phyloP scores from a whole-genome alignment of 2,797 vertebrate species.

The Anableps anableps region DNA sequence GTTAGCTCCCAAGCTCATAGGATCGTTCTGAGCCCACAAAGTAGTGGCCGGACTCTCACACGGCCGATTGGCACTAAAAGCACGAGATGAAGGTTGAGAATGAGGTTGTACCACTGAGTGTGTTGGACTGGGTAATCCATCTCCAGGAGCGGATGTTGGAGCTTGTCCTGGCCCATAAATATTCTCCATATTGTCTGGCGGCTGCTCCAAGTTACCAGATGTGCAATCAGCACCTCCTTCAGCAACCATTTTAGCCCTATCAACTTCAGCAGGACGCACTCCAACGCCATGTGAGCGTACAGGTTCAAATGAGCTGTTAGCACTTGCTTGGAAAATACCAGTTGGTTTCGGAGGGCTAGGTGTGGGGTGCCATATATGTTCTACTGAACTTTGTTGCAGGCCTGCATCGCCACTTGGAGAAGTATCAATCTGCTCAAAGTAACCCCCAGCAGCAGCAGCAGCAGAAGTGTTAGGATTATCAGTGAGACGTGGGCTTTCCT shows the following conservation, averaged over 20 bases:
- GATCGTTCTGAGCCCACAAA: slow-evolving; percentile 93
- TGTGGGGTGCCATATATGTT: slow-evolving; percentile 81
- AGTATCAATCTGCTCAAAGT: slow-evolving; percentile 96
- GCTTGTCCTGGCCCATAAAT: slow-evolving; percentile 80
- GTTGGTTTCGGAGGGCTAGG: slow-evolving; percentile 96
- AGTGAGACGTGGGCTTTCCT: slow-evolving; percentile 90
- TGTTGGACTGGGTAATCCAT: slow-evolving; percentile 38
- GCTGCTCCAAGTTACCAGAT: slow-evolving; percentile 93
- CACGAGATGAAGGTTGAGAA: slow-evolving; percentile 83
- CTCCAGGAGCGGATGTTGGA: slow-evolving; percentile 36
- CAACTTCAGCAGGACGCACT: slow-evolving; percentile 86
- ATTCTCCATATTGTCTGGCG: slow-evolving; percentile 96
- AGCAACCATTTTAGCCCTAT: slow-evolving; percentile 89
- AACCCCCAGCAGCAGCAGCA: slow-evolving; percentile 78
- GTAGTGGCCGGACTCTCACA: slow-evolving; percentile 98
- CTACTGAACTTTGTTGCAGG: slow-evolving; percentile 51
- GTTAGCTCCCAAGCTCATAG: slow-evolving; percentile 87
- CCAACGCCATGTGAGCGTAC: slow-evolving; percentile 90
- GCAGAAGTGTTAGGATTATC: slow-evolving; percentile 76
- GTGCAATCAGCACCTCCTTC: slow-evolving; percentile 82
- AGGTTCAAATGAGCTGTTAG: slow-evolving; percentile 97
- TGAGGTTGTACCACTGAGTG: slow-evolving; percentile 73
- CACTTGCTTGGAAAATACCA: slow-evolving; percentile 94
- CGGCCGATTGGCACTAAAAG: slow-evolving; percentile 83
- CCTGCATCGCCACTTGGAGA: slow-evolving; percentile 83